Evolutionary conservation across 2,113 vertebrate species (phyloP).

Genomic region (Rhinogobius similis): DNA sequence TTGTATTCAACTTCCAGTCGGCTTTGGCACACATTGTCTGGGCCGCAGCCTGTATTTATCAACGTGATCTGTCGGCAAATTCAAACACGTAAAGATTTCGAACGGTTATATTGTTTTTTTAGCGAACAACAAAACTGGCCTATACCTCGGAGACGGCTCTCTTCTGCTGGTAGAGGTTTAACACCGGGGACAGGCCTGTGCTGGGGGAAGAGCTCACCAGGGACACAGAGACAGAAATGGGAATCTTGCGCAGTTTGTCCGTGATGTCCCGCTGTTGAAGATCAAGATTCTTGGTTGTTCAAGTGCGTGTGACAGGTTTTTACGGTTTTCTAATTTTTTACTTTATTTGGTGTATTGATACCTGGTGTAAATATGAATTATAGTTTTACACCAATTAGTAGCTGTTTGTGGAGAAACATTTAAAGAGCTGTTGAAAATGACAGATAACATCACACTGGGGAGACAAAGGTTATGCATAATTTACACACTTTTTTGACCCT

Average conservation of each 20-base stretch:
- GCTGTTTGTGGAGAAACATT: too few species aligned
- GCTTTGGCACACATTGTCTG: constrained; percentile 87
- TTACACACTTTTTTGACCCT: too few species aligned
- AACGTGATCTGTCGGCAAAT: constrained; percentile 41
- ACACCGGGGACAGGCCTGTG: constrained; percentile 78
- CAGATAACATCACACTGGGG: too few species aligned
- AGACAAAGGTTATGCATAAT: too few species aligned
- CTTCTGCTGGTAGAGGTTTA: constrained; percentile 65
- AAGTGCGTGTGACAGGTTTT: too few species aligned
- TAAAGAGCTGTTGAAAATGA: too few species aligned
- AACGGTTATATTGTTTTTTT: neutral
- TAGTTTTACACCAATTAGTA: too few species aligned
- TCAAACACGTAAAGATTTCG: neutral
- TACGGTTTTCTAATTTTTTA: too few species aligned
- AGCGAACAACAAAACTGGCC: neutral
- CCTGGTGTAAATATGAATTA: too few species aligned
- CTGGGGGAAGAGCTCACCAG: constrained; percentile 71
- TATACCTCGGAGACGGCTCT: constrained; percentile 41
- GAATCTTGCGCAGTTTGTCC: constrained; percentile 84
- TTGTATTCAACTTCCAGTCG: constrained; percentile 84
- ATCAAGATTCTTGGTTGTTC: neutral
- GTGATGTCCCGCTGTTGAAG: constrained; percentile 80
- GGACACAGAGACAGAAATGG: constrained; percentile 78
- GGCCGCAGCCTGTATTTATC: constrained; percentile 53
- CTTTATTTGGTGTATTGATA: too few species aligned